phyloP scores from a whole-genome alignment of 1,140 invertebrate species.

The Prorops nasuta region DNA sequence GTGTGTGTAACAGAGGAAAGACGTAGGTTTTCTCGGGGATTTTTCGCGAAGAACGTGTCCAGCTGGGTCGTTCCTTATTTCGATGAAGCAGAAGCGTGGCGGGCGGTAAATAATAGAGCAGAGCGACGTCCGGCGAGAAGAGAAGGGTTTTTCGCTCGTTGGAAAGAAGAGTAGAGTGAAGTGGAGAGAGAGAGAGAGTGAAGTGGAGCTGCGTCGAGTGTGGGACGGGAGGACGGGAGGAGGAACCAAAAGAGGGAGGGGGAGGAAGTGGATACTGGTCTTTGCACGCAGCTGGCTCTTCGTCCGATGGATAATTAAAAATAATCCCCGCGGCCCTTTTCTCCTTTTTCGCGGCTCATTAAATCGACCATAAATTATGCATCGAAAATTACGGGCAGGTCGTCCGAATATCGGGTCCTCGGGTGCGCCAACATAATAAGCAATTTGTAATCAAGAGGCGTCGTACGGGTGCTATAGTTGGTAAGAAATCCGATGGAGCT shows the following conservation, averaged over 20 bases:
- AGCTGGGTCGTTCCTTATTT: no score
- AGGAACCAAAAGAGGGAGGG: neutral
- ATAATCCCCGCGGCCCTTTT: conserved; percentile 49
- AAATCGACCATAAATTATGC: conserved; percentile 58
- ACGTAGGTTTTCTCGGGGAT: no score
- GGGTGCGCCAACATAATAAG: conserved; percentile 46
- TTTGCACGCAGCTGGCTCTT: conserved; percentile 18
- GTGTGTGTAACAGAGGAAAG: no score
- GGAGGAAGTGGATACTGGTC: conserved; percentile 8
- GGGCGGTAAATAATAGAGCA: conserved; percentile 8
- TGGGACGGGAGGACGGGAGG: neutral
- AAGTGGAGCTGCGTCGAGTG: neutral
- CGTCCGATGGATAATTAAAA: conserved; percentile 53
- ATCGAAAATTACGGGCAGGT: conserved; percentile 55
- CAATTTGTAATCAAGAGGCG: conserved; percentile 56
- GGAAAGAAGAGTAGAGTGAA: conserved; percentile 7
- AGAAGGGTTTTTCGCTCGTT: conserved; percentile 2
- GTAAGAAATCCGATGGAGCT: conserved; percentile 47
- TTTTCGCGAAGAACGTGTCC: no score
- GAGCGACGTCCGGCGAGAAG: neutral
- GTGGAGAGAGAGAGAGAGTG: conserved; percentile 5
- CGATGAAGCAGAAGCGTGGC: no score
- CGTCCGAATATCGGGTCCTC: conserved; percentile 45
- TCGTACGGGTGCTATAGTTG: conserved; percentile 33
- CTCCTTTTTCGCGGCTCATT: conserved; percentile 56